Evolutionary conservation across 2,113 vertebrate species (phyloP), one percentile per base, ranked within the genome.

Genomic region (Cebidichthys violaceus): DNA sequence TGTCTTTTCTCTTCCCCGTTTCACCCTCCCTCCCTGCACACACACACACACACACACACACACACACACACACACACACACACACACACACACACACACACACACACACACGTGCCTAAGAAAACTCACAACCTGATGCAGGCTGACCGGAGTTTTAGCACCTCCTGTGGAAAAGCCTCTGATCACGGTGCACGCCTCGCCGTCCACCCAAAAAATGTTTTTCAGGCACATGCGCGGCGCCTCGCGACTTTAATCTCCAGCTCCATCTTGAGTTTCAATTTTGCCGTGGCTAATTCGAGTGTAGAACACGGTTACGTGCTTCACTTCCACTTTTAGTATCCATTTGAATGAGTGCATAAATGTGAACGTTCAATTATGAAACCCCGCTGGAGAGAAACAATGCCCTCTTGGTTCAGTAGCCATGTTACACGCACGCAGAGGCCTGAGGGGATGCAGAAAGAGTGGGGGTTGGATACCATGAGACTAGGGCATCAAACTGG

Each of bases 401-500:
- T 94, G 92, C 93, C 93, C 91, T 90, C 90, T 91, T 94, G 93
- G 89, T 94, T 94, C 87, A 93, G 87, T 91, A 92, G 90, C 92
- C 92, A 91, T 91, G 87, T 92, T 86, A 86, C 91, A 86, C 77
- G 77, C 79, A 84, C 61, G 86, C 72, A 81, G 65, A 60, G 31
- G 86, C 93, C 92, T 84, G 81, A 75, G 90, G 93, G 89, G 79
- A 90, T 91, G 91, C 90, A 91, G 88, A 85, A 81, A 87, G 90
- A 93, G 94, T 90, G 93, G 93, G 93, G 92, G 94, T 92, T 94
- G 92, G 92, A 93, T 93, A 90, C 90, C 90, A 91, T 89, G 90
- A 93, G 93, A 88, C 85, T 87, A 83, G 92, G 93, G 94, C 92
- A 94, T 92, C 92, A 93, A 91, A 94, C 90, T 92, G 84, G 88